These are phyloP conservation scores for Bombus difficillimus DNA, from an alignment of 1,140 invertebrate genomes.

Conservation along the genomic window DNA sequence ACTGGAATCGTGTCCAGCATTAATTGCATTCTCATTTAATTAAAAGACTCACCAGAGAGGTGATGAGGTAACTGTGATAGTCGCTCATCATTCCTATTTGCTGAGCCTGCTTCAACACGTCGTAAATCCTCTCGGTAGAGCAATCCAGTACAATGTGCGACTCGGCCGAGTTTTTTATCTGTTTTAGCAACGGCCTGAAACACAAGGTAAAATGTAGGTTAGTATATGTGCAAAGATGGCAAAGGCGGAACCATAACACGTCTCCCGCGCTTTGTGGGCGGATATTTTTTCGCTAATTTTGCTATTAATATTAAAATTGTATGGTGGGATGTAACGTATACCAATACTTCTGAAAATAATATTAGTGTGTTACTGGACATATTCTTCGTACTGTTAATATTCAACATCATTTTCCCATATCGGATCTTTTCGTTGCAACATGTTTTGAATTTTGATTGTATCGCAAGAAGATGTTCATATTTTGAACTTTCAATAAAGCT, in stretches of 20 bases:
- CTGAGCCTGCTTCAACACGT: slow-evolving; percentile 95
- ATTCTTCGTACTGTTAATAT: too few relatives aligned
- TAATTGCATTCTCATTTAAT: slow-evolving; percentile 63
- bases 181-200: slow-evolving; percentile 92
- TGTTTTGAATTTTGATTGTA: too few relatives aligned
- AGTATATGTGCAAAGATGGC: not conserved
- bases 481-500: too few relatives aligned
- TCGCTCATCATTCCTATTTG: slow-evolving; percentile 98
- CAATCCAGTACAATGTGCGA: slow-evolving; percentile 97
- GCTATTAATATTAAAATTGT: not conserved
- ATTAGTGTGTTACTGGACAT: too few relatives aligned
- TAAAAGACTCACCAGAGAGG: slow-evolving; percentile 88
- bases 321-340: not conserved
- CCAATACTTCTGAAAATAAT: too few relatives aligned
- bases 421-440: too few relatives aligned
- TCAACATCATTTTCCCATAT: too few relatives aligned
- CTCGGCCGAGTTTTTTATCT: slow-evolving; percentile 95
- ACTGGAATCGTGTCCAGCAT: not conserved
- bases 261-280: not conserved
- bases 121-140: slow-evolving; percentile 91
- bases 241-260: not conserved
- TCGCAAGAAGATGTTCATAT: too few relatives aligned
- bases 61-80: slow-evolving; percentile 95
- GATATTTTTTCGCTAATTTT: not conserved
- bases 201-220: slow-evolving; percentile 41